Evolutionary conservation across 2,797 vertebrate genomes (phyloP).

Genomic region (Mico argentatus): DNA sequence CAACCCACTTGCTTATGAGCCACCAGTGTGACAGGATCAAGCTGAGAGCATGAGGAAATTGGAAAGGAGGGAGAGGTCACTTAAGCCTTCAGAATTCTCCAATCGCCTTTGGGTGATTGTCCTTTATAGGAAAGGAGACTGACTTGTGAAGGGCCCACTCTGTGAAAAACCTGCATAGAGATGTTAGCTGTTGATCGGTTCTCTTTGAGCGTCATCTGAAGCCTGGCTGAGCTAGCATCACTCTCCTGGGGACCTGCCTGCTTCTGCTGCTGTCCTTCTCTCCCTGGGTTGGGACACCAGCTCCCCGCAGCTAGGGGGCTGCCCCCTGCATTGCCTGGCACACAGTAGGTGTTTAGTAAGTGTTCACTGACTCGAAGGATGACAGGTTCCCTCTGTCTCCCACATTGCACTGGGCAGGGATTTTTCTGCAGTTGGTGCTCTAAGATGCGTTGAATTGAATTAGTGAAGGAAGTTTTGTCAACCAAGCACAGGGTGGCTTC

Average conservation of each 20-base stretch:
- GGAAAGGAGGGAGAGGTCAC: not conserved
- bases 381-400: not conserved
- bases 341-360: not conserved
- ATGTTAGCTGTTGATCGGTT: too few species aligned
- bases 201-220: too few species aligned
- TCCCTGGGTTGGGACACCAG: not conserved
- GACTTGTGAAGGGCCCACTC: too few species aligned
- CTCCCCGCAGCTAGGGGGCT: not conserved
- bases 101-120: not conserved
- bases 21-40: too few species aligned
- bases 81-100: not conserved
- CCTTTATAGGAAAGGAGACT: not conserved
- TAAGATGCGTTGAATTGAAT: not conserved
- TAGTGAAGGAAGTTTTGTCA: not conserved
- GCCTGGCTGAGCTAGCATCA: accelerated
- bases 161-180: not conserved
- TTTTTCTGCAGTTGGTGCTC: not conserved
- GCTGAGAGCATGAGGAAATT: not conserved
- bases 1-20: not conserved
- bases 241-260: accelerated
- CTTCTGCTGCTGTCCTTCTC: not conserved
- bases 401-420: accelerated
- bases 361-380: not conserved
- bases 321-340: not conserved
- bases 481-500: not conserved